Evolutionary conservation across 1,140 invertebrate genomes (phyloP), one percentile per base, ranked within the genome.

Genomic region (Drosophila pachea): DNA sequence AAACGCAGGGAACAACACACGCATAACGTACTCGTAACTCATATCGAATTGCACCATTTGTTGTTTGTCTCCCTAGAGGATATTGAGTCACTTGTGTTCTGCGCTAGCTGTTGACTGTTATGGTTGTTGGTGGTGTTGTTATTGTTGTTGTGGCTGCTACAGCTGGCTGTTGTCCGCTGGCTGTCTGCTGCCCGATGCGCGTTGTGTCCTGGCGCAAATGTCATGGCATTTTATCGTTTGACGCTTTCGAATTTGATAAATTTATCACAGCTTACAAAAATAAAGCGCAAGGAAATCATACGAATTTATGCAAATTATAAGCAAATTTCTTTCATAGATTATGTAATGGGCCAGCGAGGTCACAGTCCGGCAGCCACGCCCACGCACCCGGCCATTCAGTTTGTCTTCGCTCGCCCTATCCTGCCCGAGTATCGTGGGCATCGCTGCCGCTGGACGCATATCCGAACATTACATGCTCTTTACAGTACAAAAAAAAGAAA

Each of bases 261-360:
- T 86, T 86, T 86, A 86, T 86, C 81, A 86, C 81, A 86, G 81
- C 81, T 86, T 86, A 86, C 74, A 86, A 86, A 84, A 83, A 73
- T 83, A 78, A 74, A 66, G 61, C 52, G 33, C 61, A 66, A 22
- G 59, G 75, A 77, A 75, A 75, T 76, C 35, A 76, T 75, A 73
- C 53, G 66, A 74, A 70, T 74, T 68, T 73, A 77, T 74, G 73
- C 67, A 86, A 86, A 77, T 68, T 35, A 78, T 73, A 78, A 81
- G 67, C 35, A 64, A 55, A 53, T 47, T 53, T 32, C 73, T 69
- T 61, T 61, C 40, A 36, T 65, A 76, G 73, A 79, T 56, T 29
- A 56, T 79, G 73, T 68, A 84, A 76, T 78, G 58, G 43, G 42
- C 40, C 40, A 45, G 12, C 45, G 54, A 7, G 53, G 48, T 35